phyloP scores from a whole-genome alignment of 2,888 invertebrate genomes.

The Cosmia pyralina region DNA sequence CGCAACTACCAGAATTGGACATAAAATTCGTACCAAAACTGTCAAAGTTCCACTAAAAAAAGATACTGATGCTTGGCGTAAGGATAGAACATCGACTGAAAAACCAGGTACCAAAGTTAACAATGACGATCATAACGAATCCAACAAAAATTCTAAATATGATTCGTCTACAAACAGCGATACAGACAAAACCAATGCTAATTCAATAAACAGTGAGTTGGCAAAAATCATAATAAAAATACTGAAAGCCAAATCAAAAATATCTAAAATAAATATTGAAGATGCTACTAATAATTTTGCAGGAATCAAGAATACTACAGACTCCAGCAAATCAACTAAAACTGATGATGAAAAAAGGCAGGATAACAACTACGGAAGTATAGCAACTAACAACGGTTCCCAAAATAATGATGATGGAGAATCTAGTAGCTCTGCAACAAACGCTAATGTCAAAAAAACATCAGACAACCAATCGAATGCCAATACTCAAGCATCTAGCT shows the following conservation, averaged over 20 bases:
- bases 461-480: background rate
- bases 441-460: background rate
- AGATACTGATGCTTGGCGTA: too few species aligned
- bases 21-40: too few species aligned
- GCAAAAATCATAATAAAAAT: conserved; percentile 3
- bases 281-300: background rate
- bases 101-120: too few species aligned
- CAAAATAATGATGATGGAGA: background rate
- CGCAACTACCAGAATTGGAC: too few species aligned
- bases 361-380: background rate
- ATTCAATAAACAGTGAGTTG: background rate
- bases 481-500: background rate
- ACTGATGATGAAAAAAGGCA: background rate
- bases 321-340: background rate
- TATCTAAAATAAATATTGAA: background rate
- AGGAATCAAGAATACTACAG: conserved; percentile 3
- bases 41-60: too few species aligned
- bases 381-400: background rate
- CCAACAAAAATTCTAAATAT: too few species aligned
- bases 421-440: background rate
- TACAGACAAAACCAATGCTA: too few species aligned
- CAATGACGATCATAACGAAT: too few species aligned
- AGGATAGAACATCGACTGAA: too few species aligned
- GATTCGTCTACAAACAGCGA: too few species aligned
- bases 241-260: background rate